A percentile compares a stretch with the other conserved stretches of the same genome.
Conservation (phyloP, 2,888 invertebrate genomes). For the Orthonevra nobilis region DNA sequence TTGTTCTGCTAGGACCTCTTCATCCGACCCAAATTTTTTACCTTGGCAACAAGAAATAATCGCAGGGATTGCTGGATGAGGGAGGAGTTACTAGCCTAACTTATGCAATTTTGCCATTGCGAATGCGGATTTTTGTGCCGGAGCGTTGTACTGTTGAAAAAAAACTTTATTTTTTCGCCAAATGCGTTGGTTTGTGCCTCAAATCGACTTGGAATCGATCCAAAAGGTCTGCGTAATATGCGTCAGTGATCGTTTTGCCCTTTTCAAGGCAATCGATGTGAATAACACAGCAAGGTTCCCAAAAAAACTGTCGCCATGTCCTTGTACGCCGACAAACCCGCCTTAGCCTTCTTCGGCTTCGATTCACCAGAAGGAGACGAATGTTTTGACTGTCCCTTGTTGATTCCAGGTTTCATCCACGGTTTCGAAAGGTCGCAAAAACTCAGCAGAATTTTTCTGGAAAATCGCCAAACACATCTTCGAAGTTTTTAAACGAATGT, state of each 20-base stretch:
- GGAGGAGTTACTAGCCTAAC: neutral
- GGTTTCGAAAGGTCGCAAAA: neutral
- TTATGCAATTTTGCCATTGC: neutral
- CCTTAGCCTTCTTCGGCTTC: constrained; percentile 4
- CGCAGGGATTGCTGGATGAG: neutral
- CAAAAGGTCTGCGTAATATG: constrained; percentile 23
- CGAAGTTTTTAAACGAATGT: too few relatives aligned
- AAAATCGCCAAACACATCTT: too few relatives aligned
- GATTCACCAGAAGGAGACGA: neutral
- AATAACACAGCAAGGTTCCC: constrained; percentile 9
- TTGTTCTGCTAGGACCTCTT: too few relatives aligned
- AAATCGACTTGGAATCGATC: constrained; percentile 10
- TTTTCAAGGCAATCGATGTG: constrained; percentile 37
- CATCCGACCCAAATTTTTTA: too few relatives aligned
- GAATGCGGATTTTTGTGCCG: neutral
- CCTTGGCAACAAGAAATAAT: too few relatives aligned
- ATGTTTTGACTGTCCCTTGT: neutral
- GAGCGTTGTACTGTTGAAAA: neutral
- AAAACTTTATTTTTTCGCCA: neutral
- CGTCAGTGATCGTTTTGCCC: constrained; percentile 20
- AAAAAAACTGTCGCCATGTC: constrained; percentile 9
- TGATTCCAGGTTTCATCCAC: constrained; percentile 2
- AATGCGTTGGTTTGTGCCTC: neutral
- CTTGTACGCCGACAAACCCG: neutral
- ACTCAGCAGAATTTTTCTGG: neutral